Base-by-base conservation (phyloP, 2,113 vertebrate species). In the Pelusios castaneus region DNA sequence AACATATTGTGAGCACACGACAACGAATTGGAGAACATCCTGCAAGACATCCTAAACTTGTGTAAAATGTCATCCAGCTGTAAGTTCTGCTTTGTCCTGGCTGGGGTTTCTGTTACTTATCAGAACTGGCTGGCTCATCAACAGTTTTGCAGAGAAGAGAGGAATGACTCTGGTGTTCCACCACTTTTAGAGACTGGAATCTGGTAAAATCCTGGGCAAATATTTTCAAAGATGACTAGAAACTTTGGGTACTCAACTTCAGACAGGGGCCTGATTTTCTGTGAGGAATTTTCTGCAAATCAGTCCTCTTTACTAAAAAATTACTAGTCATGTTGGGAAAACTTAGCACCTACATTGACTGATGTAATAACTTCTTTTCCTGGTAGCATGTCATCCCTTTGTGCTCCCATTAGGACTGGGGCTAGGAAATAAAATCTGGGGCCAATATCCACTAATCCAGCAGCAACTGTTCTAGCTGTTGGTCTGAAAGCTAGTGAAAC, bases 21-120 rank as follows among this genome's bases (percentile, higher is more conserved):
- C 91, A 96, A 97, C 96, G 97, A 90, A 97, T 89, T 90, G 96
- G 95, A 96, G 95, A 95, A 94, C 96, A 87, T 96, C 96, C 97
- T 93, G 85, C 4, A 11, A 94, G 96, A 96, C 88, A 60, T 94
- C 90, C 95, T 70, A 80, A 88, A 96, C 76, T 92, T 97, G 97
- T 87, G 95, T 85, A 80, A 96, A 97, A 98, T 95, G 95, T 94
- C 96, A 94, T 95, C 95, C 96, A 96, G 96, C 97, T 98, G 97
- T 84, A 97, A 91, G 91, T 85, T 82, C 81, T 9, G 1, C 54
- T 25, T 86, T 77, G 84, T 54, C 81, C 79, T 11, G 55, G 0
- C 55, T 9, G 38, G 81, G n/a, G 84, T 75, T 87, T 49, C n/a
- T 6, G 11, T 12, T 12, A 76, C 89, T 89, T 45, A 52, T 1